Evolutionary conservation across 2,797 vertebrate species (phyloP).

Genomic region (Eulemur mongoz): DNA sequence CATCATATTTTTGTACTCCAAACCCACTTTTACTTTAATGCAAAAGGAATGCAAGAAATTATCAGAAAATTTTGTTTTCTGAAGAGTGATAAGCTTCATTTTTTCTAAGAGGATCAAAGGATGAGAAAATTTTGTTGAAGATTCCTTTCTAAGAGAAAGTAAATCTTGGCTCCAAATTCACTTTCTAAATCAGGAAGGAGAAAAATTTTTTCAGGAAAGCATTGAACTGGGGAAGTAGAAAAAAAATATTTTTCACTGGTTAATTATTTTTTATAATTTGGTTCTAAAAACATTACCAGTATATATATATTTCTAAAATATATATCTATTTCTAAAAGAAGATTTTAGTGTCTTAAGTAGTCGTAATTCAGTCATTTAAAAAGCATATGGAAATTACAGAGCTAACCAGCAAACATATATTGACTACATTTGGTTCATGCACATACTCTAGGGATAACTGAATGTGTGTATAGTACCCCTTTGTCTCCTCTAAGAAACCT

Average conservation of each 20-base stretch:
- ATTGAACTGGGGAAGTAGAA: slow-evolving; percentile 31
- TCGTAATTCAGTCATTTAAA: slow-evolving; percentile 58
- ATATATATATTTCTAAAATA: background rate
- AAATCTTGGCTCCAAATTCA: slow-evolving; percentile 53
- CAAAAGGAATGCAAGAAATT: slow-evolving; percentile 19
- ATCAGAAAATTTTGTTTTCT: background rate
- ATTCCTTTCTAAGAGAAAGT: slow-evolving; percentile 48
- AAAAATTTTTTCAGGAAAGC: slow-evolving; percentile 40
- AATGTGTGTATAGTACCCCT: slow-evolving; percentile 52
- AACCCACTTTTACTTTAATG: background rate
- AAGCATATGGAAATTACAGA: slow-evolving; percentile 52
- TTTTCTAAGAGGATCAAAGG: slow-evolving; percentile 49
- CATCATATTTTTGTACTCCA: background rate
- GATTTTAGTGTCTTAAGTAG: slow-evolving; percentile 55
- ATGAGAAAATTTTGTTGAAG: background rate
- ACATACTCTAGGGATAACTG: slow-evolving; percentile 16
- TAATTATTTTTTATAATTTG: slow-evolving; percentile 67
- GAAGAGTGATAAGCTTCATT: slow-evolving; percentile 30
- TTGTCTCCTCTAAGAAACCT: slow-evolving; percentile 58
- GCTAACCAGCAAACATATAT: slow-evolving; percentile 29
- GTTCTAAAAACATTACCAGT: slow-evolving; percentile 63
- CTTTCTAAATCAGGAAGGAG: slow-evolving; percentile 69
- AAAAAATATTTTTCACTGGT: background rate
- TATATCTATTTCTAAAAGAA: slow-evolving; percentile 7
- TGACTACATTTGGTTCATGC: slow-evolving; percentile 51